Evolutionary conservation across 2,888 invertebrate species (phyloP).

Genomic region (Pedicia rivosa): DNA sequence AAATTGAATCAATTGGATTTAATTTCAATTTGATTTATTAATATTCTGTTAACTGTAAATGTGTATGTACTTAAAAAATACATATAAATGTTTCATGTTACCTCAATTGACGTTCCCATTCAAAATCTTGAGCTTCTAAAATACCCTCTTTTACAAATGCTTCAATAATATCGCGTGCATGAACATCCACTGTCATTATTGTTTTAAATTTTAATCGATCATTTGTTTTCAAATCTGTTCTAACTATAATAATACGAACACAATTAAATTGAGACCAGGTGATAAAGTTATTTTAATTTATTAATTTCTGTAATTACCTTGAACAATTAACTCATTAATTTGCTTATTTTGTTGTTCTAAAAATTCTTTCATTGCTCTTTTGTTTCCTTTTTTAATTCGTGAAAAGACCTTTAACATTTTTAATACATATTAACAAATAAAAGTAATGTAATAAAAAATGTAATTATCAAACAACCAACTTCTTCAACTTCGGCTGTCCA

Average conservation of each 20-base stretch:
- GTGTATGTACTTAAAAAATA: too few species aligned
- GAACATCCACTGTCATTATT: constrained; percentile 80
- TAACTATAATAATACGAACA: too few species aligned
- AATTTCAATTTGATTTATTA: too few species aligned
- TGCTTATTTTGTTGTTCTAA: constrained; percentile 58
- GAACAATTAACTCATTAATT: constrained; percentile 67
- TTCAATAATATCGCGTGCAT: constrained; percentile 81
- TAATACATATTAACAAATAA: too few species aligned
- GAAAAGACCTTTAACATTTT: too few species aligned
- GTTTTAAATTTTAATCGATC: constrained; percentile 79
- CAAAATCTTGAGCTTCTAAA: constrained; percentile 69
- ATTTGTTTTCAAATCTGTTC: constrained; percentile 56
- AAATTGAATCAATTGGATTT: too few species aligned
- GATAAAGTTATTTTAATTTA: too few species aligned
- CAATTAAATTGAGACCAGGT: too few species aligned
- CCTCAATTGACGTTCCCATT: constrained; percentile 86
- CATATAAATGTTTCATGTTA: too few species aligned
- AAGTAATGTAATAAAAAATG: too few species aligned
- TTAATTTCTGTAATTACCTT: constrained; percentile 38
- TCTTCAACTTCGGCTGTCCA: constrained; percentile 94
- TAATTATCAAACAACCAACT: too few species aligned
- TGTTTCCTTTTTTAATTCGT: constrained; percentile 47
- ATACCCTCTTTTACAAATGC: constrained; percentile 65
- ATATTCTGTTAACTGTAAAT: constrained; percentile 12
- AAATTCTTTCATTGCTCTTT: constrained; percentile 83